Evolutionary conservation across 92 coral and sea anemone species (phyloP).

Genomic region (Plumapathes pennacea): DNA sequence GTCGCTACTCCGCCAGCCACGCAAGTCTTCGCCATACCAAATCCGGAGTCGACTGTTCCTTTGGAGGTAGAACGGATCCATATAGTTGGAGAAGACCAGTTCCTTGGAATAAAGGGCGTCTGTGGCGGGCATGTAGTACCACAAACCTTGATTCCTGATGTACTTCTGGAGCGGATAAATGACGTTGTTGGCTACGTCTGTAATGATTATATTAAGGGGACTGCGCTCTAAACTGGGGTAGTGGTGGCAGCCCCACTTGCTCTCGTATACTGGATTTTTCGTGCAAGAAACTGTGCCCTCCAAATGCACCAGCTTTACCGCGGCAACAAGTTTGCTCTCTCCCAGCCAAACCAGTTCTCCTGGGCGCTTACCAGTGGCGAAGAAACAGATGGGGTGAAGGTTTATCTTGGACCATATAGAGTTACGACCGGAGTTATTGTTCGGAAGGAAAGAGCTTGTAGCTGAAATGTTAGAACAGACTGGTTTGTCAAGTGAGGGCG

Average conservation of each 20-base stretch:
- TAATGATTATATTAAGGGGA: constrained; percentile 41
- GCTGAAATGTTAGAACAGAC: too few relatives aligned
- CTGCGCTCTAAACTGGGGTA: background rate
- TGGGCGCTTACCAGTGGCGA: constrained; percentile 41
- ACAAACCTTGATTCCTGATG: constrained; percentile 24
- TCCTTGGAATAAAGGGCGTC: constrained; percentile 57
- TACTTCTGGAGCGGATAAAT: constrained; percentile 25
- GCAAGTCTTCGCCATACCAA: constrained; percentile 76
- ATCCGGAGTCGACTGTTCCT: constrained; percentile 11
- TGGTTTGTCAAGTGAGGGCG: too few relatives aligned
- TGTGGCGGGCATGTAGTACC: constrained; percentile 68
- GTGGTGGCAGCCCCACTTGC: constrained; percentile 68
- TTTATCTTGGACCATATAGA: constrained; percentile 54
- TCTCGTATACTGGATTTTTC: constrained; percentile 3
- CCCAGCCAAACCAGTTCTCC: constrained; percentile 33
- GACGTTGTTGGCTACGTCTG: constrained; percentile 33
- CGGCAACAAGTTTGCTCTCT: constrained; percentile 41
- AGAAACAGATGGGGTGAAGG: constrained; percentile 46
- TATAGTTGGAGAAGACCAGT: constrained; percentile 67
- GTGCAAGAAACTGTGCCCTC: constrained; percentile 53
- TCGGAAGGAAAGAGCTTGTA: background rate
- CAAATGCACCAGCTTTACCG: constrained; percentile 50
- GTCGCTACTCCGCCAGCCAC: constrained; percentile 20
- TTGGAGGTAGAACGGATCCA: constrained; percentile 67
- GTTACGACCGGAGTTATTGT: too few relatives aligned